phyloP scores from a whole-genome alignment of 2,113 vertebrate species.

The Pelobates fuscus region DNA sequence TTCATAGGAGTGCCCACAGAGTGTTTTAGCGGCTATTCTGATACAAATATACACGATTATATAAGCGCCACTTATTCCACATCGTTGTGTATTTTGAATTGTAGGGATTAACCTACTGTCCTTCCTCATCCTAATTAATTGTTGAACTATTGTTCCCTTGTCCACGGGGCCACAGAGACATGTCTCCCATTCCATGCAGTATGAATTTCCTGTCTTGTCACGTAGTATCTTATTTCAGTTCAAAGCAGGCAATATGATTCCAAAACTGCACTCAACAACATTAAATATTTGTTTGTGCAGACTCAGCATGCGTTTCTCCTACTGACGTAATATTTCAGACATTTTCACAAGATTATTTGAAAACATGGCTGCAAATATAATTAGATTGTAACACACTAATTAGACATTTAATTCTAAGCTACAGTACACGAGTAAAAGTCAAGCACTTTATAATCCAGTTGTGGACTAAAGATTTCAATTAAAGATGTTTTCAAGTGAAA shows the following conservation, averaged over 20 bases:
- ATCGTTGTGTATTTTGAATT: no score
- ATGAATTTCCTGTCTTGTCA: background rate
- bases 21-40: no score
- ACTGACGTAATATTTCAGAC: no score
- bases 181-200: background rate
- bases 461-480: no score
- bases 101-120: no score
- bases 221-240: background rate
- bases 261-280: background rate
- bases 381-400: background rate
- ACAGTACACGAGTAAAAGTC: background rate
- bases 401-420: background rate
- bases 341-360: background rate
- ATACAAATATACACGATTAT: no score
- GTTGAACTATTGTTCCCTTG: background rate
- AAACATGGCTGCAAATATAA: background rate
- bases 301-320: background rate
- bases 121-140: background rate
- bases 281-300: background rate
- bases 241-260: background rate
- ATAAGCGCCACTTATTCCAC: no score
- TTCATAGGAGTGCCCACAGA: no score
- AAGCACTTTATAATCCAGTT: no score
- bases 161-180: background rate
- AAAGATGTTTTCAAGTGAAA: no score